Base-by-base conservation (phyloP, 2,113 vertebrate species). In the Psettodes erumei region DNA sequence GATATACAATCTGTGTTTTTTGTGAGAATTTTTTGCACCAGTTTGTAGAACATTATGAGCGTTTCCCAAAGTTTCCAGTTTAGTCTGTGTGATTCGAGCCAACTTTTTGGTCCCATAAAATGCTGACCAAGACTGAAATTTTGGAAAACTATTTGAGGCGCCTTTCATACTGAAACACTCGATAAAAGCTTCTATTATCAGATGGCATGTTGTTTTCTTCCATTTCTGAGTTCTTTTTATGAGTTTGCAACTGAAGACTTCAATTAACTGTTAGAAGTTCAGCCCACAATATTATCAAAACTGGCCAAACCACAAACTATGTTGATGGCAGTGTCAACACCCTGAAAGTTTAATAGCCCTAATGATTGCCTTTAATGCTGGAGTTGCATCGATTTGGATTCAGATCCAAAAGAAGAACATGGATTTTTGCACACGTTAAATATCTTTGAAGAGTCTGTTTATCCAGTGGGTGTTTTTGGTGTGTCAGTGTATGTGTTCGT, bases 361-460 rank as follows among this genome's bases (percentile, higher is more conserved):
- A 47, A 37, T 25, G 28, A 53, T 10, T 50, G 42, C 8, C 16
- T 18, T 28, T 21, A 3, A 18, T 28, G 15, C 28, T 27, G 23
- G 9, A n/a, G 37, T 37, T 37, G 8, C 7, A 42, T 10, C 42
- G 15, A 56, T 62, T 11, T 48, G 6, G n/a, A 70, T 28, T 33
- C 62, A 67, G 19, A 74, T 40, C 37, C 61, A 59, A 75, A 69
- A 59, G n/a, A 27, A 19, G 10, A 66, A 3, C 4, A 43, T 43
- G 12, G 3, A 4, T 60, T 78, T 60, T 23, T 48, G 2, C 0
- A 55, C 16, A 40, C 69, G 15, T 58, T 13, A 63, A 56, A 65
- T 54, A 50, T 64, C n/a, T 58, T 28, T 48, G 13, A 54, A 16
- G 55, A 42, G 43, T 67, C 12, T 42, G 51, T 59, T 82, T 40